Conservation (phyloP, 2,888 invertebrate genomes). For the Philonicus albiceps region DNA sequence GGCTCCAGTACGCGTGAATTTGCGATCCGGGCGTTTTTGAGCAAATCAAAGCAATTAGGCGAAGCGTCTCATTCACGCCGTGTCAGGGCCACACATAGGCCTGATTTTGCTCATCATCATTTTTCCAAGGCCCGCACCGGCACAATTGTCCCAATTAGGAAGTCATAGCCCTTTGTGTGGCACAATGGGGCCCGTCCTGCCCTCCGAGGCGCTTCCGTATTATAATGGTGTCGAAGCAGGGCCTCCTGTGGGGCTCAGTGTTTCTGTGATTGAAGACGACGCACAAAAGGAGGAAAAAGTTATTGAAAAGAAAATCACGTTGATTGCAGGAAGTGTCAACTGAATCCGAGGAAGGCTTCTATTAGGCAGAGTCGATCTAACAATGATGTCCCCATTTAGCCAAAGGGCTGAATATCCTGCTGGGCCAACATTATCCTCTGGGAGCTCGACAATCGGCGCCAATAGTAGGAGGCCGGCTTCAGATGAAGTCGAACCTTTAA, state of each 20-base stretch:
- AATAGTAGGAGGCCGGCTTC: neutral
- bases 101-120: neutral
- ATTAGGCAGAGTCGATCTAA: conserved; percentile 28
- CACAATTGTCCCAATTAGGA: conserved; percentile 39
- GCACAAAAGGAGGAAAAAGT: conserved; percentile 23
- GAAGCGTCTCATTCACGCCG: neutral
- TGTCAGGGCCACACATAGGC: conserved; percentile 5
- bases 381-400: conserved; percentile 35
- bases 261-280: conserved; percentile 11
- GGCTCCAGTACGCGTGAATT: neutral
- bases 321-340: conserved; percentile 42
- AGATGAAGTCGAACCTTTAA: neutral
- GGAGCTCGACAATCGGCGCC: neutral
- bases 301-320: conserved; percentile 40
- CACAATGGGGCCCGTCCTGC: neutral
- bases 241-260: conserved; percentile 22
- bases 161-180: conserved; percentile 13
- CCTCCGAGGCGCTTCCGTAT: neutral
- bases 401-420: conserved; percentile 37
- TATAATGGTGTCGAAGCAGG: conserved; percentile 5
- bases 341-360: conserved; percentile 15
- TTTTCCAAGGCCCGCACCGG: conserved; percentile 4
- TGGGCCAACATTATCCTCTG: neutral
- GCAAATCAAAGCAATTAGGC: conserved; percentile 36
- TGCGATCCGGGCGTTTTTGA: conserved; percentile 10